Conservation (phyloP, 2,797 vertebrate genomes). For the Crocidura indochinensis region DNA sequence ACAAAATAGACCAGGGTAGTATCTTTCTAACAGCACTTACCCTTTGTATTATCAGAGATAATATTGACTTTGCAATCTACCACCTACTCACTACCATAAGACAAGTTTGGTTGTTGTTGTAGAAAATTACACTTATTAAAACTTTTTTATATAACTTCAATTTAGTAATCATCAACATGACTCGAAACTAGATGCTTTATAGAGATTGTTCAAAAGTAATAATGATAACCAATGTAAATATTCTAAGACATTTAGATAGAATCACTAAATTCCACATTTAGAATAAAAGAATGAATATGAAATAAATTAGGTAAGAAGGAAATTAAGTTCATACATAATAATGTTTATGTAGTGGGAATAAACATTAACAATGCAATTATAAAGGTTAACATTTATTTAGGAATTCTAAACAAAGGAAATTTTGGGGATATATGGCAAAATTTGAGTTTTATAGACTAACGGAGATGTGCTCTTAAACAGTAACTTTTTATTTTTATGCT, state of each 20-base stretch:
- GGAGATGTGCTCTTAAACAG: conserved; percentile 51
- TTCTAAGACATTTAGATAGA: conserved; percentile 74
- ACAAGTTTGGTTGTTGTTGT: conserved; percentile 74
- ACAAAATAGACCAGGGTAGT: conserved; percentile 72
- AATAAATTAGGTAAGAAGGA: conserved; percentile 69
- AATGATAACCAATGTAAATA: conserved; percentile 76
- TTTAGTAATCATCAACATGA: conserved; percentile 83
- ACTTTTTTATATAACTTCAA: conserved; percentile 82
- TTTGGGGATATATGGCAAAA: conserved; percentile 21
- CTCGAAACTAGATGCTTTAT: conserved; percentile 79
- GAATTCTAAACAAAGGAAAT: conserved; percentile 54
- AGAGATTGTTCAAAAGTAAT: conserved; percentile 78
- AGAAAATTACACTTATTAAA: conserved; percentile 77
- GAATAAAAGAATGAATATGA: conserved; percentile 73
- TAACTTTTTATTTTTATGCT: conserved; percentile 11
- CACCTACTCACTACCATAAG: conserved; percentile 79
- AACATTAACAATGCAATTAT: conserved; percentile 29
- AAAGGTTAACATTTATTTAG: conserved; percentile 60
- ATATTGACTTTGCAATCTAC: conserved; percentile 77
- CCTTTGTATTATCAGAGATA: conserved; percentile 82
- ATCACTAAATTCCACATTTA: conserved; percentile 78
- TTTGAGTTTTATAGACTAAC: neutral
- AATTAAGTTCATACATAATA: conserved; percentile 63
- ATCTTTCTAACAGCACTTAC: conserved; percentile 76
- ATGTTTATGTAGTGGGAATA: conserved; percentile 43